Conservation (phyloP, 2,113 vertebrate species). For the Grammomys surdaster region DNA sequence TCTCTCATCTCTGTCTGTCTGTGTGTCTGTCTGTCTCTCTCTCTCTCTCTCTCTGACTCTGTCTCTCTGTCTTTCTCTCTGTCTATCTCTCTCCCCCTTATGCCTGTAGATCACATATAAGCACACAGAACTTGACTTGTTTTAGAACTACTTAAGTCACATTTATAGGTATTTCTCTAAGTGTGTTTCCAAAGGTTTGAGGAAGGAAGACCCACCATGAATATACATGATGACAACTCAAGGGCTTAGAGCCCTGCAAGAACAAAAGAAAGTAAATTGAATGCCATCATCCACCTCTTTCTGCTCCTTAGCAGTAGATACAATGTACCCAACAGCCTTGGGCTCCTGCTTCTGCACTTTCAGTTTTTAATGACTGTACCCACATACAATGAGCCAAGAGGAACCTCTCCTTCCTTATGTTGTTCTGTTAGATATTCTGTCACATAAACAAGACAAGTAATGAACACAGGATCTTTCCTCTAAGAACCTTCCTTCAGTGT, state of each 20-base stretch:
- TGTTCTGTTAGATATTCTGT: neutral
- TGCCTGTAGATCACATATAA: too few species aligned
- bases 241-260: neutral
- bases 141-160: neutral
- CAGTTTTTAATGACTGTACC: neutral
- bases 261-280: too few species aligned
- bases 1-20: too few species aligned
- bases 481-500: neutral
- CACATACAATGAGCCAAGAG: neutral
- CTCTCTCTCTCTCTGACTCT: neutral
- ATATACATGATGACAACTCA: neutral
- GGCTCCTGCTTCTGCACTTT: neutral
- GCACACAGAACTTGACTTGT: neutral
- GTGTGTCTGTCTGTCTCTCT: neutral
- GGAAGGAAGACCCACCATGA: neutral
- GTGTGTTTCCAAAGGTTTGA: neutral
- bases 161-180: neutral
- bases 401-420: neutral
- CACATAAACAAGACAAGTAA: neutral
- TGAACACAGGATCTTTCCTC: neutral
- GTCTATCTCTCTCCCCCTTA: neutral
- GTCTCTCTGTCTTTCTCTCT: neutral
- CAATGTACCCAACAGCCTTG: neutral
- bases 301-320: neutral
- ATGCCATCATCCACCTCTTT: neutral